Evolutionary conservation across 2,888 invertebrate genomes (phyloP).

Genomic region (Cryptocephalus primarius): DNA sequence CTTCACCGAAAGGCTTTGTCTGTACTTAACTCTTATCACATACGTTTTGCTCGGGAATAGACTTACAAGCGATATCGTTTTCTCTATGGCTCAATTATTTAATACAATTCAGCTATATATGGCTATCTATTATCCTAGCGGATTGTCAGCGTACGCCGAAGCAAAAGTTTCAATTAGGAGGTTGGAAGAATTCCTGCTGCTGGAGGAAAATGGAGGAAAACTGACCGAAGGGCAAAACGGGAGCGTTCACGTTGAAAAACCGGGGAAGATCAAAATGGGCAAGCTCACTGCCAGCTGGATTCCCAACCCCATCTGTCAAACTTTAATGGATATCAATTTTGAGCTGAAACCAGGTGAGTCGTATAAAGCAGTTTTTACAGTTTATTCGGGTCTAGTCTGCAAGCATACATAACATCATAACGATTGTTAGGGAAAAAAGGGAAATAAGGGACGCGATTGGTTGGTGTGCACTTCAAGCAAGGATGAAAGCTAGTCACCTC

Average conservation of each 20-base stretch:
- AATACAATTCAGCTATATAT: constrained; percentile 49
- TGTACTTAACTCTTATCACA: constrained; percentile 69
- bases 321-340: constrained; percentile 42
- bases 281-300: constrained; percentile 23
- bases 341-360: constrained; percentile 36
- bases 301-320: constrained; percentile 24
- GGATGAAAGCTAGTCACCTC: too few relatives aligned
- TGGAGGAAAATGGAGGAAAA: neutral
- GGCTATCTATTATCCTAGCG: constrained; percentile 23
- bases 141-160: constrained; percentile 22
- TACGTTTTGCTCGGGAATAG: constrained; percentile 56
- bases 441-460: too few relatives aligned
- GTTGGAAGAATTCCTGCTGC: constrained; percentile 9
- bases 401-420: too few relatives aligned
- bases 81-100: constrained; percentile 67
- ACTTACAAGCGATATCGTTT: constrained; percentile 52
- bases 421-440: too few relatives aligned
- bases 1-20: constrained; percentile 74
- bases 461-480: too few relatives aligned
- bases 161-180: constrained; percentile 23
- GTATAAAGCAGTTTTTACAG: too few relatives aligned
- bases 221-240: constrained; percentile 1
- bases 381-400: too few relatives aligned
- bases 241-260: constrained; percentile 21
- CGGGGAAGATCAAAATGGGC: constrained; percentile 17